Evolutionary conservation across 2,797 vertebrate species (phyloP).

Genomic region (Myripristis jacobus): DNA sequence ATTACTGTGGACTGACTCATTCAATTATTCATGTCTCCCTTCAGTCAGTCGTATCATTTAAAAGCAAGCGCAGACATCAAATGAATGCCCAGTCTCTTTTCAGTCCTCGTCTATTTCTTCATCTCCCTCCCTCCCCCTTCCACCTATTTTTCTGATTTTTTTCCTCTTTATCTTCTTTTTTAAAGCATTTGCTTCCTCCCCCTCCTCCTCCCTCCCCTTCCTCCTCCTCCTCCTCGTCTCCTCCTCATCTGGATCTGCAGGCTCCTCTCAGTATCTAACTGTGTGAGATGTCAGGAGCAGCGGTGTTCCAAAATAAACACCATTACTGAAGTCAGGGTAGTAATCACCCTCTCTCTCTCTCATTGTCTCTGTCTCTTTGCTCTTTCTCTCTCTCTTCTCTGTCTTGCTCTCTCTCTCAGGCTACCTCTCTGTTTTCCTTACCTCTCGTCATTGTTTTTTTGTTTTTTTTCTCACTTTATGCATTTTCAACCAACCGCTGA

Average conservation of each 20-base stretch:
- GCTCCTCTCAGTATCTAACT: constrained; percentile 42
- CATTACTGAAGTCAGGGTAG: constrained; percentile 33
- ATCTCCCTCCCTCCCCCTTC: constrained; percentile 2
- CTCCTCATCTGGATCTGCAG: constrained; percentile 37
- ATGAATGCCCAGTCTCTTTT: constrained; percentile 7
- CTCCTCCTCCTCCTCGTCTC: constrained; percentile 22
- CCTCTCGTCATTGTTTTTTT: too few species aligned
- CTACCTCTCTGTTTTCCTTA: not conserved
- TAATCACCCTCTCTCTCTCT: constrained; percentile 46
- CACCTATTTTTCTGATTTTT: constrained; percentile 2
- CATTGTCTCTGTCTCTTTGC: constrained; percentile 6
- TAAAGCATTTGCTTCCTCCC: constrained; percentile 26
- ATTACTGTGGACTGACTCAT: not conserved
- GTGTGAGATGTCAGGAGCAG: constrained; percentile 36
- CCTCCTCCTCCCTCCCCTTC: constrained; percentile 26
- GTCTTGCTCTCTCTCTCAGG: not conserved
- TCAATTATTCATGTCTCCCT: constrained; percentile 8
- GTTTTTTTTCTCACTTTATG: too few species aligned
- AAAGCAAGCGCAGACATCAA: not conserved
- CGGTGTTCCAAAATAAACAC: constrained; percentile 57
- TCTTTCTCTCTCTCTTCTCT: not conserved
- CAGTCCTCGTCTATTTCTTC: constrained; percentile 15
- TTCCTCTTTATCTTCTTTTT: constrained; percentile 21
- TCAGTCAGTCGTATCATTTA: constrained; percentile 8
- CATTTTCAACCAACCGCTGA: too few species aligned